A percentile compares a stretch with the other conserved stretches of the same genome.
Evolutionary conservation across 2,888 invertebrate genomes (phyloP).

Genomic region (Sinohyriopsis cumingii): DNA sequence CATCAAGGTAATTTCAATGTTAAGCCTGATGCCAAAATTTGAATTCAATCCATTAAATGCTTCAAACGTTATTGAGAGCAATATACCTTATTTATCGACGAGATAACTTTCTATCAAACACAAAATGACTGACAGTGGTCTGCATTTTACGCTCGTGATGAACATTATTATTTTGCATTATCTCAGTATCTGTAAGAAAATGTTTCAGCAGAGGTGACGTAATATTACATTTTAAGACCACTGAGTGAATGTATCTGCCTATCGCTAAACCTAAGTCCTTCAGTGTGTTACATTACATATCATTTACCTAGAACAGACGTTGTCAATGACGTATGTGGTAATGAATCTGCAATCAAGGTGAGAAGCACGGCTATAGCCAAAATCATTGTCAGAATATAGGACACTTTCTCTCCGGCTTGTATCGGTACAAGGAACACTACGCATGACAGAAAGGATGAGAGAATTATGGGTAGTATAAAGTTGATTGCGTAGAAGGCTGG

Average conservation of each 20-base stretch:
- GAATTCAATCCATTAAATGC: no score
- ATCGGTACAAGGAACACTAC: constrained; percentile 20
- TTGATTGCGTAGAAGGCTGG: constrained; percentile 22
- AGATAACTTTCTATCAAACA: no score
- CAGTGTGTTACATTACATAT: not conserved
- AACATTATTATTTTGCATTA: no score
- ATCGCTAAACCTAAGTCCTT: not conserved
- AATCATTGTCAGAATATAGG: constrained; percentile 24
- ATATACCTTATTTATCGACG: no score
- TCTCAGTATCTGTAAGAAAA: no score
- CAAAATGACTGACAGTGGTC: no score
- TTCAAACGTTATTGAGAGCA: no score
- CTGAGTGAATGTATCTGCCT: not conserved
- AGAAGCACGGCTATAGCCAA: constrained; percentile 24
- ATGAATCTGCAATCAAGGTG: constrained; percentile 20
- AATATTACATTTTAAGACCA: not conserved
- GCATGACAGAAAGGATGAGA: constrained; percentile 17
- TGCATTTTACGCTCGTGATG: no score
- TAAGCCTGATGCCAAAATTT: no score
- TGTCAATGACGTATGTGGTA: constrained; percentile 25
- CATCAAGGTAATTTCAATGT: no score
- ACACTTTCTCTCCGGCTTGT: constrained; percentile 28
- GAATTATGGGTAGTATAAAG: constrained; percentile 23
- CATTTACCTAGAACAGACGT: constrained; percentile 23
- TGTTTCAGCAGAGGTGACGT: no score